Evolutionary conservation across 1,140 invertebrate genomes (phyloP), one percentile per base, ranked within the genome.

Genomic region (Drosophila jambulina): DNA sequence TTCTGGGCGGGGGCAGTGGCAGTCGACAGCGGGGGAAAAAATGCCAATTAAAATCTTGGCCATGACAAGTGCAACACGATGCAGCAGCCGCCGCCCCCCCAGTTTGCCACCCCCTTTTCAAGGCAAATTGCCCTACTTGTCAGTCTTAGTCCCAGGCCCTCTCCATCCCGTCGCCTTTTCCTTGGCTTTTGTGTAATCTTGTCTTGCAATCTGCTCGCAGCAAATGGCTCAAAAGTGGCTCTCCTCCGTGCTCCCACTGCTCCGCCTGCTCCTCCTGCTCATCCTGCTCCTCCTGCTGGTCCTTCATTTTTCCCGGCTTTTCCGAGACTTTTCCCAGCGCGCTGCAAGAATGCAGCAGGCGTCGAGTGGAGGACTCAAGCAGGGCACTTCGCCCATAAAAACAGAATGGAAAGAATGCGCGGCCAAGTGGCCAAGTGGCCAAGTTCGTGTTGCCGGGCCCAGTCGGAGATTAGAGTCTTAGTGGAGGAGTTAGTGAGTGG

Each of bases 21-120:
- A 65, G 9, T 25, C 12, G 71, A 10, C 32, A 21, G 17, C 32
- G 40, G 32, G 23, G 68, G 36, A 75, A 84, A 83, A 88, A 88
- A 90, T 88, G 85, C 85, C 85, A 90, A 88, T 90, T 88, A 88
- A 88, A 88, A 88, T 88, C 85, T 88, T 88, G 78, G 82, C 78
- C 69, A 69, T 69, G 69, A 84, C 84, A 90, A 88, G 84, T 88
- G 84, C 80, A 80, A 70, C 81, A 74, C 46, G 67, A 70, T 74
- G 70, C 48, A 40, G 46, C 45, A 40, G n/a, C 19, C 4, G 40
- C 61, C 21, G 19, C 38, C 54, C 4, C 4, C 42, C 36, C 68
- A 27, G 17, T 34, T 43, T 12, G 13, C 38, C 48, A 21, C 54
- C 46, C 21, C 12, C 59, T 12, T 75, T 74, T 72, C 80, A 67